These are phyloP conservation scores for Enhydra lutris DNA, from an alignment of 2,113 vertebrate species.

Conservation along the genomic window DNA sequence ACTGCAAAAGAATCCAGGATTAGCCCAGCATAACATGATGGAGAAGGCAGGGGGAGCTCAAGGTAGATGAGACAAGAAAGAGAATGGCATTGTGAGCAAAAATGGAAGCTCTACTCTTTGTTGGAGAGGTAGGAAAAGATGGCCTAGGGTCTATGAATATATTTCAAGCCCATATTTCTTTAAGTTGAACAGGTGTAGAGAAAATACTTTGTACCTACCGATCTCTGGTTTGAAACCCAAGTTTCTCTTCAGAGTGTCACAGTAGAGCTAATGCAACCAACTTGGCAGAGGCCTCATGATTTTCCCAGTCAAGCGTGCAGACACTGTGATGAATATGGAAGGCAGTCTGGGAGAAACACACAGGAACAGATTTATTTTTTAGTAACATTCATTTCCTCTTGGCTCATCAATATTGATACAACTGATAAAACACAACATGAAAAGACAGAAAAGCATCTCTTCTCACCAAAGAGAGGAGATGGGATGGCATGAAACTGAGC, in stretches of 20 bases:
- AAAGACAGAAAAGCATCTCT: constrained; percentile 34
- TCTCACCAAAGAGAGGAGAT: constrained; percentile 25
- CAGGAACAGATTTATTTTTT: constrained; percentile 45
- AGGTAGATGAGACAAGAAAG: not conserved
- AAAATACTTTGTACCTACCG: not conserved
- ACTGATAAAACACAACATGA: constrained; percentile 28
- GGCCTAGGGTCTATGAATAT: not conserved
- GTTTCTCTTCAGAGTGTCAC: not conserved
- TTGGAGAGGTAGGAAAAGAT: not conserved
- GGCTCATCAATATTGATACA: constrained; percentile 45
- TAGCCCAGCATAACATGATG: not conserved
- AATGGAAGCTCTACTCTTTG: not conserved
- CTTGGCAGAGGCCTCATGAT: not conserved
- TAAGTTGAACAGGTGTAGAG: not conserved
- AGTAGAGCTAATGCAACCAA: not conserved
- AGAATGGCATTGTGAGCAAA: not conserved
- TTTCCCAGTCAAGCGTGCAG: constrained; percentile 28
- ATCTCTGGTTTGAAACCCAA: constrained; percentile 8
- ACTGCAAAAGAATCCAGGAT: not conserved
- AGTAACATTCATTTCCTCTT: constrained; percentile 24
- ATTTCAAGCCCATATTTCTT: not conserved
- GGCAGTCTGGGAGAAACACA: not conserved
- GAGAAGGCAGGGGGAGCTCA: not conserved
- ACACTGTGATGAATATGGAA: constrained; percentile 50
- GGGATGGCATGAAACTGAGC: not conserved